Percentiles rank a stretch among this genome's conserved stretches.
Evolutionary conservation across 2,113 vertebrate species (phyloP).

Genomic region (Cricetomys ansorgei): DNA sequence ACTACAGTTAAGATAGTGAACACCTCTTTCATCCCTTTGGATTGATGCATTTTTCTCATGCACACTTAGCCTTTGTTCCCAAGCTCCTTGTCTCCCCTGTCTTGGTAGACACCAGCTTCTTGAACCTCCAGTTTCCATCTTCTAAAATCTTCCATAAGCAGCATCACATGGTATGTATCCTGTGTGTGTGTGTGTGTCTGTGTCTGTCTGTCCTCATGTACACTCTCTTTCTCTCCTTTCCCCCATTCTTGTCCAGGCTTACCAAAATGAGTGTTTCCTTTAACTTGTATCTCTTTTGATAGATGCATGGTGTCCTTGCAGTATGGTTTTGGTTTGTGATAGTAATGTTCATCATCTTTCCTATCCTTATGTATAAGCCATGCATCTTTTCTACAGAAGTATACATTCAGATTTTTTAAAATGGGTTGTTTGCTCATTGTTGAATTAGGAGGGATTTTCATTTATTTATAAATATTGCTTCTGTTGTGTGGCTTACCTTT

Average conservation of each 20-base stretch:
- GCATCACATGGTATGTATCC: background rate
- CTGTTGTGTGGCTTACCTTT: background rate
- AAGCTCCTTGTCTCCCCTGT: background rate
- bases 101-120: background rate
- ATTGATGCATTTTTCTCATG: background rate
- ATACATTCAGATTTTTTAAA: background rate
- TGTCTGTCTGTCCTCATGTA: no score
- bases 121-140: background rate
- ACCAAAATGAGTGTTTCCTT: background rate
- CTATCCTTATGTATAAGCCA: background rate
- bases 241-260: background rate
- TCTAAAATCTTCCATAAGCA: background rate
- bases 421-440: conserved; percentile 4
- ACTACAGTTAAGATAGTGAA: background rate
- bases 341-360: background rate
- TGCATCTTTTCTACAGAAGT: background rate
- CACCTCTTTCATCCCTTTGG: background rate
- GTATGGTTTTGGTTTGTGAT: conserved; percentile 19
- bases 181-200: background rate
- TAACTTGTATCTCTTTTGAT: background rate
- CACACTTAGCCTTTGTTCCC: background rate
- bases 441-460: background rate
- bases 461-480: background rate
- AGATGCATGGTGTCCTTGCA: background rate
- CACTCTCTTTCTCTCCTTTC: background rate